Base-by-base conservation (phyloP, 2,113 vertebrate species). In the Atrichornis clamosus region DNA sequence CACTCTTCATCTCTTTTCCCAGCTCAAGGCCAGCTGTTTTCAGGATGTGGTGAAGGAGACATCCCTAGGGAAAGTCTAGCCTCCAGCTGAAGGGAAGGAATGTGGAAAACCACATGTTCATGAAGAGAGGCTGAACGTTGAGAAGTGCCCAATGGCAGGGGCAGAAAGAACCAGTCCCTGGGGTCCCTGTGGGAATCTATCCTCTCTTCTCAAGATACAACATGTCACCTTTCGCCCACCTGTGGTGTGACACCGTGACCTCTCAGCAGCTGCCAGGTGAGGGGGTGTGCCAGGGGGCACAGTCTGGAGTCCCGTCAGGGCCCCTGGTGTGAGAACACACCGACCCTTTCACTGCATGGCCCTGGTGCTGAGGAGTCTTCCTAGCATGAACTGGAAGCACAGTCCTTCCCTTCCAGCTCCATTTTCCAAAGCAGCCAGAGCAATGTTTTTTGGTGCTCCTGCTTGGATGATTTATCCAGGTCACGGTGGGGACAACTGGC, bases 391-490 rank as follows among this genome's bases (percentile, higher is more conserved):
- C 68, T 73, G 73, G 67, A 77, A 93, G 83, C 67, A 35, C 59
- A 50, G 56, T 26, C 67, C 78, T 89, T 72, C 65, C 52, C 47
- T 10, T 4, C 62, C 65, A 41, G 55, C 79, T 91, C 92, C 14
- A 9, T 85, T 90, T 84, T 87, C 78, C 70, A 91, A 87, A 96
- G 97, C 90, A 89, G 78, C 7, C 14, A 92, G 81, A 86, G 84
- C 14, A 4, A 88, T 74, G 86, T 60, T 93, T 67, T 91, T 91
- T 21, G 41, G 64, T 35, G 91, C 62, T 76, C 80, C 89, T 50
- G 88, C 95, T 83, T 35, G 68, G 82, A 92, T 98, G 98, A 98
- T 98, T 98, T 98, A 98, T 97, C 96, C 95, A 37, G 95, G 98
- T 98, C 97, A 97, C 0, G 11, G 93, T 75, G 96, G 97, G 97